Conservation (phyloP, 2,113 vertebrate species). For the Lutjanus erythropterus region DNA sequence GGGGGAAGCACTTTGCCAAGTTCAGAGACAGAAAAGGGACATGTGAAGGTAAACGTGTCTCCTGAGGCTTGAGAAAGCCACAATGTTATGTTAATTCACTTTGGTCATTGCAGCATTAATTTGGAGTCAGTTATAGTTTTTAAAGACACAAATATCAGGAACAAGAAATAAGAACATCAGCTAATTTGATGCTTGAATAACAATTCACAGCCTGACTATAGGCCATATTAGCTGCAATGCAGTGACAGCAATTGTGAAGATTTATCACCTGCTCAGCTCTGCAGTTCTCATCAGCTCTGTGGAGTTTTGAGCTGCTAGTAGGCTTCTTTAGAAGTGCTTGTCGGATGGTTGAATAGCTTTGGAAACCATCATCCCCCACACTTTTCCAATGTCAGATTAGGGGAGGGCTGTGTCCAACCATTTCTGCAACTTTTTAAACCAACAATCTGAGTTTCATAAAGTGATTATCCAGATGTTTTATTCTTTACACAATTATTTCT, state of each 20-base stretch:
- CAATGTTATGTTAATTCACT: not conserved
- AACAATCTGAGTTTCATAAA: not conserved
- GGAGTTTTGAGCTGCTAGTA: too few relatives aligned
- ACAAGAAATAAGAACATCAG: not conserved
- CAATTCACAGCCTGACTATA: too few relatives aligned
- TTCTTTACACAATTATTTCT: not conserved
- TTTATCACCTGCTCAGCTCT: too few relatives aligned
- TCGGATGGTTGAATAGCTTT: too few relatives aligned
- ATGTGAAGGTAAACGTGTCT: conserved; percentile 21
- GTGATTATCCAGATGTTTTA: not conserved
- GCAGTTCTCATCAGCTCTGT: too few relatives aligned
- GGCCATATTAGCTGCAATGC: not conserved
- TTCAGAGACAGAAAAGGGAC: conserved; percentile 24
- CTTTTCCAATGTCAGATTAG: not conserved
- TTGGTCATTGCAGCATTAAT: not conserved
- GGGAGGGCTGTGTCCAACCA: too few relatives aligned
- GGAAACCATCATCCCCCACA: not conserved
- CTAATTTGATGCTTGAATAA: too few relatives aligned
- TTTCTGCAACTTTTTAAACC: not conserved
- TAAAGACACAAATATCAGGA: not conserved
- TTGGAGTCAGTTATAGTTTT: not conserved
- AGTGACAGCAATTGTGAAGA: too few relatives aligned
- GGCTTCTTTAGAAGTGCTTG: too few relatives aligned
- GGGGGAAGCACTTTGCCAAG: conserved; percentile 27
- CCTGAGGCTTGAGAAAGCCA: not conserved